Conservation (phyloP, 2,113 vertebrate genomes). For the Anas platyrhynchos region DNA sequence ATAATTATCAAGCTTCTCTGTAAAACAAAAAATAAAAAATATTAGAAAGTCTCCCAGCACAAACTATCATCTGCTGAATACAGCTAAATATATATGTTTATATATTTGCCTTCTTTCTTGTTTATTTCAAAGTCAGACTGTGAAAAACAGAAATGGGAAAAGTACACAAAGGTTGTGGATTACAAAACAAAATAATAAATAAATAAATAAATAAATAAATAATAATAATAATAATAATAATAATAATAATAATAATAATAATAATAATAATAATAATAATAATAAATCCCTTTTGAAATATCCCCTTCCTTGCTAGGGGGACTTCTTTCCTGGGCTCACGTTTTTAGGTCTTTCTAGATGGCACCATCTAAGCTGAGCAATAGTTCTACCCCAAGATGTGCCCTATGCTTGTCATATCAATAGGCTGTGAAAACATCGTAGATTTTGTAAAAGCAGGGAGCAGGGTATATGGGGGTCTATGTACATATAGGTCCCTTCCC, state of each 20-base stretch:
- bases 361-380: rapidly evolving
- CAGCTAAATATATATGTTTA: not conserved
- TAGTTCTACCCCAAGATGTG: not conserved
- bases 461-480: rapidly evolving
- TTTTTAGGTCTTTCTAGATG: not conserved
- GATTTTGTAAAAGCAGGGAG: not conserved
- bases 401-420: not conserved
- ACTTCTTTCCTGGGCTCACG: not conserved
- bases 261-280: too few relatives aligned
- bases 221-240: too few relatives aligned
- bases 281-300: not conserved
- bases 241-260: too few relatives aligned
- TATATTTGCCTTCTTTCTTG: not conserved
- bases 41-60: not conserved
- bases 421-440: not conserved
- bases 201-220: too few relatives aligned
- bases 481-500: not conserved
- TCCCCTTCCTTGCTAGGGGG: not conserved
- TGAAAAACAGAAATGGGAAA: not conserved
- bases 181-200: not conserved
- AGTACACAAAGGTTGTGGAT: not conserved
- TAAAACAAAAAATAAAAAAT: not conserved
- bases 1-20: not conserved
- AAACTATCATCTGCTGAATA: not conserved
- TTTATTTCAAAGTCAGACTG: not conserved